Evolutionary conservation across 2,113 vertebrate species (phyloP), one percentile per base, ranked within the genome.

Genomic region (Dolichallabes microphthalmus): DNA sequence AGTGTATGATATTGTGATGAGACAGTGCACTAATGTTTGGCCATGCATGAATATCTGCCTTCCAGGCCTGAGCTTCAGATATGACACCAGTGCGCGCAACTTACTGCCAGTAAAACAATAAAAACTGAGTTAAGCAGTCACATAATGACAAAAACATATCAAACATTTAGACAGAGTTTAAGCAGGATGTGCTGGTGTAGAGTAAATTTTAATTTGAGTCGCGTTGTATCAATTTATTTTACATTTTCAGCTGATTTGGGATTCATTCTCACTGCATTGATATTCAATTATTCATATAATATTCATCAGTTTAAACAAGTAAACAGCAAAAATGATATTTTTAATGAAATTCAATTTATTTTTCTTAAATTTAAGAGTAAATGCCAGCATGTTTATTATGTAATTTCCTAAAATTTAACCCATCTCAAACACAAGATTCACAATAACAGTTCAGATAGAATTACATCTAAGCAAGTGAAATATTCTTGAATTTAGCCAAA

Each of bases 11-110:
- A 79, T 83, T 86, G 80, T 87, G 50, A 78, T 88, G 82, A 89
- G 84, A 86, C 84, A 85, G 58, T 88, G 87, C 88, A 82, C 85
- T 89, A 89, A 89, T 88, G 87, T 87, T 89, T 83, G 88, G 78
- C 88, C 86, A 87, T 87, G 83, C 86, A 83, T 82, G 82, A 83
- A 83, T 83, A 82, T 77, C 82, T 81, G 84, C 84, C 86, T 57
- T 82, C 71, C 77, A 19, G 88, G 86, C 77, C 69, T 39, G 25
- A 22, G 71, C 82, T 66, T 75, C 69, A 81, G 71, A 81, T 87
- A 81, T 69, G 64, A 84, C 35, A 74, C 68, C 77, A 85, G 50
- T 58, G 52, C 6, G n/a, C 68, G 58, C 85, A 66, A 87, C 66
- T 82, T 80, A 82, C 69, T 80, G 50, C 13, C 75, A 84, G 74